A percentile compares a stretch with the other conserved stretches of the same genome.
These are phyloP conservation scores for Clamator glandarius DNA, from an alignment of 2,797 vertebrate species.

Conservation along the genomic window DNA sequence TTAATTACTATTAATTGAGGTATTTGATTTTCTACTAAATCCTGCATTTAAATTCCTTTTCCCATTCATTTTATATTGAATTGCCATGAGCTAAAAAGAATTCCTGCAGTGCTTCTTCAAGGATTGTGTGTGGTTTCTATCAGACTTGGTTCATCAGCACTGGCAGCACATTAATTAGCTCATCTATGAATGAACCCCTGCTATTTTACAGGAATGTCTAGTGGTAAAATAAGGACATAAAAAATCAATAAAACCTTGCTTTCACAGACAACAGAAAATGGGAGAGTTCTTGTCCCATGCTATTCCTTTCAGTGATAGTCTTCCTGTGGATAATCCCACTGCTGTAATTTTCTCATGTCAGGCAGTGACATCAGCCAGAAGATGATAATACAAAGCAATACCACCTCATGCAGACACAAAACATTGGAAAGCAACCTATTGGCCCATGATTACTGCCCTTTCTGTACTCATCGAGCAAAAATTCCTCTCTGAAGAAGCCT, in stretches of 20 bases:
- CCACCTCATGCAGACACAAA: background rate
- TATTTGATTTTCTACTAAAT: background rate
- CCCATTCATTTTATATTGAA: background rate
- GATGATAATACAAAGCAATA: background rate
- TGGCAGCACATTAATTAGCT: constrained; percentile 44
- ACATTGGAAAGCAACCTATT: background rate
- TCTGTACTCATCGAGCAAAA: background rate
- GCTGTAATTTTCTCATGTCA: background rate
- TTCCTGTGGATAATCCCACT: background rate
- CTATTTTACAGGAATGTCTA: background rate
- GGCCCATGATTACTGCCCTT: background rate
- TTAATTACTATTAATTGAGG: background rate
- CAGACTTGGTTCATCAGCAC: background rate
- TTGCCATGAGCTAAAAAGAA: background rate
- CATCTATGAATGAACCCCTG: background rate
- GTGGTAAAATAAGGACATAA: background rate
- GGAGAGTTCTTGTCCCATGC: background rate
- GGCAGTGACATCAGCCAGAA: background rate
- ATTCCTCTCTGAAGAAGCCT: background rate
- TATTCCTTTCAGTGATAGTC: background rate
- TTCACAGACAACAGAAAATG: background rate
- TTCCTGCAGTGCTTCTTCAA: background rate
- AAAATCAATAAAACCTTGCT: background rate
- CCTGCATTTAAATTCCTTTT: background rate
- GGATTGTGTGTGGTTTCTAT: background rate